Conservation (phyloP, 2,113 vertebrate genomes). For the Galbula dea region DNA sequence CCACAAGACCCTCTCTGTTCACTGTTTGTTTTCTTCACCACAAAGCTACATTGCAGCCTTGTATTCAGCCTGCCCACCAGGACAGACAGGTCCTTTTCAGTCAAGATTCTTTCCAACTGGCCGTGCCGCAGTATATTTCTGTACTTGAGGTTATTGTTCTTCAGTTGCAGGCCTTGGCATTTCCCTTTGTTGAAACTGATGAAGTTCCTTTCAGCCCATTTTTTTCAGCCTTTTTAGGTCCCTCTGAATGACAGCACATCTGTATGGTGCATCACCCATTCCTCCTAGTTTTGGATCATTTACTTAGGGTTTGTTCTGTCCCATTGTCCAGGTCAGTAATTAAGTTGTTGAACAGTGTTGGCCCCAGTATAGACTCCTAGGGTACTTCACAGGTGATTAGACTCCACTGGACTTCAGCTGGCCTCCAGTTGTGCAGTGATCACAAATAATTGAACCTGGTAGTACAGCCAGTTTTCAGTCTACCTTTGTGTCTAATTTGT, state of each 20-base stretch:
- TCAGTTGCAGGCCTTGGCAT: too few relatives aligned
- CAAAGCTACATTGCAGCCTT: neutral
- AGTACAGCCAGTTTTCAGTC: neutral
- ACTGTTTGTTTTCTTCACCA: neutral
- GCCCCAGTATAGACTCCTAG: too few relatives aligned
- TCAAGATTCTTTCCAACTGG: neutral
- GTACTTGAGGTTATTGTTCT: neutral
- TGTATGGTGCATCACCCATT: too few relatives aligned
- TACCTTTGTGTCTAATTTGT: neutral
- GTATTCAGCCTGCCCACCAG: neutral
- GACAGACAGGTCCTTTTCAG: neutral
- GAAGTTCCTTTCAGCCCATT: too few relatives aligned
- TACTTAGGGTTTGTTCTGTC: too few relatives aligned
- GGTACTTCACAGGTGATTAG: neutral
- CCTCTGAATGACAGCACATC: too few relatives aligned
- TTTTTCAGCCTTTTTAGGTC: too few relatives aligned
- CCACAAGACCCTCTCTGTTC: too few relatives aligned
- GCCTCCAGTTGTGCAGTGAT: neutral
- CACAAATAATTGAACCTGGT: neutral
- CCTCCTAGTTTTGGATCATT: too few relatives aligned
- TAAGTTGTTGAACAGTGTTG: neutral
- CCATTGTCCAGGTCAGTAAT: too few relatives aligned
- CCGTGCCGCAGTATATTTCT: too few relatives aligned
- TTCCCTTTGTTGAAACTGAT: too few relatives aligned
- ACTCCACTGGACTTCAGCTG: neutral